Conservation (phyloP, 1,140 invertebrate species). For the Drosophila triauraria region DNA sequence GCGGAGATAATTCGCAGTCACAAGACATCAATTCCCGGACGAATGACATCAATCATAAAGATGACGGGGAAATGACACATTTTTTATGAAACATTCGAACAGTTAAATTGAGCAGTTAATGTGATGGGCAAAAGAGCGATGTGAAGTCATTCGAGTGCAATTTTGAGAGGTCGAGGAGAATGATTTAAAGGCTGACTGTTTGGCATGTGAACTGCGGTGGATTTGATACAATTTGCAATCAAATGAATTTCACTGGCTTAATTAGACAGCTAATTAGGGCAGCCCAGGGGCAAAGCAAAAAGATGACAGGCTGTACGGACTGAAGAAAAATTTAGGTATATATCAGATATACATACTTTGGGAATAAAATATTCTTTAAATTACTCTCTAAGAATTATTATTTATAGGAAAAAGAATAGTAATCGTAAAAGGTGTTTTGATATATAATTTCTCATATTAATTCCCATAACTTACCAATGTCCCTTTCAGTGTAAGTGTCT, state of each 20-base stretch:
- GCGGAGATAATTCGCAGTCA: conserved; percentile 40
- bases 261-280: conserved; percentile 37
- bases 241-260: conserved; percentile 8
- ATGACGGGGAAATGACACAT: conserved; percentile 19
- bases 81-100: conserved; percentile 25
- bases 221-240: background rate
- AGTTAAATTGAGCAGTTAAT: conserved; percentile 44
- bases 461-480: background rate
- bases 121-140: background rate
- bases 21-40: conserved; percentile 14
- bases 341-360: background rate
- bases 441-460: background rate
- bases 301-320: background rate
- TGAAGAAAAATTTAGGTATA: background rate
- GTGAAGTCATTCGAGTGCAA: conserved; percentile 4
- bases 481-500: background rate
- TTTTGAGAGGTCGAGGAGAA: background rate
- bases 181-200: conserved; percentile 12
- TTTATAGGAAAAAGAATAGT: background rate
- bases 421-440: background rate
- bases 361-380: background rate
- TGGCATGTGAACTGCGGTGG: conserved; percentile 7
- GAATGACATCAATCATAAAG: conserved; percentile 40
- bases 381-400: background rate
- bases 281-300: background rate